Base-by-base conservation (phyloP, 2,797 vertebrate species). In the Myotis pilosus region DNA sequence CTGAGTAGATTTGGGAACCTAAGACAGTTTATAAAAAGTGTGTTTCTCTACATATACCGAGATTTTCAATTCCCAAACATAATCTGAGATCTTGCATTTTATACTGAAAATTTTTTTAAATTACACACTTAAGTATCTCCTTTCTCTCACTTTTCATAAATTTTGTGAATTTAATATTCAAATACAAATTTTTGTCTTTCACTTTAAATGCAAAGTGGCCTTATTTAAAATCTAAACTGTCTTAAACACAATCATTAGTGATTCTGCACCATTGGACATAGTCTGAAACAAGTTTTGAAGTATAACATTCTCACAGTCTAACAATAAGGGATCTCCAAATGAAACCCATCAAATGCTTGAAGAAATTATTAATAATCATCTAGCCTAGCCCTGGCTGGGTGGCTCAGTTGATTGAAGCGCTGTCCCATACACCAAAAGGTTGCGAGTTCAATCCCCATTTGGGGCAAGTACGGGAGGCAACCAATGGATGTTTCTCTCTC, bases 271-370 rank as follows among this genome's bases (percentile, higher is more conserved):
- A 51, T 0, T 7, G 87, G 41, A 30, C 49, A 94, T 23, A 80
- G 75, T 94, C 88, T 33, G 41, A 94, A 51, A 75, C 76, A 87
- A 97, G 62, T n/a, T 74, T 0, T 79, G 8, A 55, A 95, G 51
- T 53, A 57, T 23, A 93, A 92, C 51, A 79, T 83, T 84, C 51
- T 38, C 49, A 89, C 25, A 0, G 36, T 92, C 69, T 84, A 95
- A 92, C 22, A 95, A 86, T 55, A 88, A 88, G 19, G 62, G 8
- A 69, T 78, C 81, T 95, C 87, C 90, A 71, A 95, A 94, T 62
- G 55, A 51, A 57, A 33, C 57, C 16, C 19, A 96, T n/a, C 81
- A 95, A 95, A 66, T 60, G n/a, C 47, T 51, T 57, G 30, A 55
- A 94, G 25, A 84, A 87, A 94, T 12, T 62, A 62, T 2, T 62